Base-by-base conservation (phyloP, 2,888 invertebrate species). In the Agrilus biguttatus region DNA sequence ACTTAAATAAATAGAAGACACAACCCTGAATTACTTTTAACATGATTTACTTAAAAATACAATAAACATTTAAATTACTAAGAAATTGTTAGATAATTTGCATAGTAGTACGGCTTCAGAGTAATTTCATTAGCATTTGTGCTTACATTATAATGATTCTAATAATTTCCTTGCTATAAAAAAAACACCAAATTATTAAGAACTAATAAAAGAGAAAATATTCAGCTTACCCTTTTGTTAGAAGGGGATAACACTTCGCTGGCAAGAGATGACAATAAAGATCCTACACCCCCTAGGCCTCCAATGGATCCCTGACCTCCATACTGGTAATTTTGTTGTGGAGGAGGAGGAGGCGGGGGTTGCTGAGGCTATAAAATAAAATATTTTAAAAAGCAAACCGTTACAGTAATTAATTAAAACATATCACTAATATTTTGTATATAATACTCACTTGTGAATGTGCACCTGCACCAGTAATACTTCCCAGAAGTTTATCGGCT, bases 261-360 rank as follows among this genome's bases (percentile, higher is more conserved):
- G 17, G 63, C 63, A 36, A 63, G 54, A 44, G 53, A 55, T 35
- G 54, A 49, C 37, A 65, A 51, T 39, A 65, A 48, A 12, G 60
- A 60, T 17, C 63, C 61, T 45, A 65, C 55, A 46, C 61, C 61
- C 17, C 65, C 65, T 12, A 65, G 49, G 14, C 62, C 62, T 33
- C 63, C 63, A 19, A 62, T 47, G 14, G 60, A 60, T 33, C 57
- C 58, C 36, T 59, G 49, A 14, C 54, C 41, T 33, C 17, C 37
- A 14, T n/a, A 41, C 7, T 14, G 36, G 33, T 39, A 40, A 41
- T 33, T 36, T 41, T 49, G 50, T 12, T 40, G 45, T 41, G 42
- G 49, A 14, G 32, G 48, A n/a, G 47, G 48, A 39, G 46, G 50
- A 28, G 48, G 48, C 6, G 36, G 44, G 12, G 44, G 48, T 4